Evolutionary conservation across 2,888 invertebrate genomes (phyloP).

Genomic region (Gryllus longicercus): DNA sequence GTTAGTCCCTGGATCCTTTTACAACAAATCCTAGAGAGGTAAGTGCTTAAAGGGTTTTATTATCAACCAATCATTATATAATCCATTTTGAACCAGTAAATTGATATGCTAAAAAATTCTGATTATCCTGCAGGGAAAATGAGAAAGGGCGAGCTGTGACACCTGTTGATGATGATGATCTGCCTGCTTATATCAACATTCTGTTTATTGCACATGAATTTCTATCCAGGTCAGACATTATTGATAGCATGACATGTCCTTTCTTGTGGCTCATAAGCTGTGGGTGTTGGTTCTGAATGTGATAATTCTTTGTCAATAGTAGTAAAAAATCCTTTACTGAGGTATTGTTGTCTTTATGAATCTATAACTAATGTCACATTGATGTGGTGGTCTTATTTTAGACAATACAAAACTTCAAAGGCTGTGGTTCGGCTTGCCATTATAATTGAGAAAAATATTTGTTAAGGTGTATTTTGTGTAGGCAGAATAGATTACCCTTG

Average conservation of each 20-base stretch:
- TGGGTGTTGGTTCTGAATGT: background rate
- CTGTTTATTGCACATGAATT: slow-evolving; percentile 82
- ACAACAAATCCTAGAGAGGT: slow-evolving; percentile 70
- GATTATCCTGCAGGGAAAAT: slow-evolving; percentile 55
- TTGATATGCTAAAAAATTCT: background rate
- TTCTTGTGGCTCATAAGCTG: too few species aligned
- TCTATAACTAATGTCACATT: too few species aligned
- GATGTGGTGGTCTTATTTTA: too few species aligned
- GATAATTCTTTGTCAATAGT: slow-evolving; percentile 20
- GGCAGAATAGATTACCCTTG: too few species aligned
- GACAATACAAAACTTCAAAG: too few species aligned
- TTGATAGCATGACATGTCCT: background rate
- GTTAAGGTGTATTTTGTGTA: too few species aligned
- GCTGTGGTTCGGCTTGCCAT: too few species aligned
- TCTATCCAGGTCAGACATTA: slow-evolving; percentile 57
- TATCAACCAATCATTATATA: too few species aligned
- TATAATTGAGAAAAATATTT: too few species aligned
- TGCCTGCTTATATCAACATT: slow-evolving; percentile 71
- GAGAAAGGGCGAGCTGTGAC: slow-evolving; percentile 41
- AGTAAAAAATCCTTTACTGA: background rate
- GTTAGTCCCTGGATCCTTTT: slow-evolving; percentile 80
- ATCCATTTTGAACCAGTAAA: too few species aligned
- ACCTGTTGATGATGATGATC: slow-evolving; percentile 40
- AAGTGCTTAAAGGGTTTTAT: slow-evolving; percentile 29
- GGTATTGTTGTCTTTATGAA: too few species aligned